Base-by-base conservation (phyloP, 2,888 invertebrate genomes). In the Cryptus viduatorius region DNA sequence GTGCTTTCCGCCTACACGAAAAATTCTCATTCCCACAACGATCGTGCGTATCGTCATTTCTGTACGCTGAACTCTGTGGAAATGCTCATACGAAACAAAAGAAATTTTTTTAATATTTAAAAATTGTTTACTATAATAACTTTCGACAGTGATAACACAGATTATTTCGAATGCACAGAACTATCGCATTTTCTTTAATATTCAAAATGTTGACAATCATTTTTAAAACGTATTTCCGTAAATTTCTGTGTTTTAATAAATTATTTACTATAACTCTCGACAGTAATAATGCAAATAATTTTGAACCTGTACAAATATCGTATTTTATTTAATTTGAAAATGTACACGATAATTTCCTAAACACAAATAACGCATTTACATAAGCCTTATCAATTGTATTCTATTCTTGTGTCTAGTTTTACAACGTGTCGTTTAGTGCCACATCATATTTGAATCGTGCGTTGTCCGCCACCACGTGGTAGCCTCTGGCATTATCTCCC, bases 381-480 rank as follows among this genome's bases (percentile, higher is more conserved):
- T n/a, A 31, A 31, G 61, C n/a, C 61, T 61, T 61, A 29, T 31
- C 29, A 29, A 61, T 10, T 4, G 14, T 29, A 24, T 29, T 59
- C 10, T 29, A 59, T 61, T 31, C 1, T n/a, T 1, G 14, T 31
- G 14, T 29, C 3, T 61, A 29, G 29, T 59, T 59, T 59, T 59
- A 24, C 59, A 29, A 59, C 59, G 59, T 29, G 59, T 59, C 24
- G 12, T 29, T 59, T 24, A 24, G 1, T 14, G 59, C 59, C 59
- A 59, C 59, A 59, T 59, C 59, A 31, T 29, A 31, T 61, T 61
- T 31, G 61, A 61, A 61, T 3, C 31, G 31, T 4, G 10, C 31
- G 31, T 31, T 29, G 29, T 12, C 8, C 61, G 42, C 7, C 10
- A 68, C n/a, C 80, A 80, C 75, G 80, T 75, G 73, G 31, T 73